These are phyloP conservation scores for Cenopis cana DNA, from an alignment of 2,888 invertebrate species.

Conservation along the genomic window DNA sequence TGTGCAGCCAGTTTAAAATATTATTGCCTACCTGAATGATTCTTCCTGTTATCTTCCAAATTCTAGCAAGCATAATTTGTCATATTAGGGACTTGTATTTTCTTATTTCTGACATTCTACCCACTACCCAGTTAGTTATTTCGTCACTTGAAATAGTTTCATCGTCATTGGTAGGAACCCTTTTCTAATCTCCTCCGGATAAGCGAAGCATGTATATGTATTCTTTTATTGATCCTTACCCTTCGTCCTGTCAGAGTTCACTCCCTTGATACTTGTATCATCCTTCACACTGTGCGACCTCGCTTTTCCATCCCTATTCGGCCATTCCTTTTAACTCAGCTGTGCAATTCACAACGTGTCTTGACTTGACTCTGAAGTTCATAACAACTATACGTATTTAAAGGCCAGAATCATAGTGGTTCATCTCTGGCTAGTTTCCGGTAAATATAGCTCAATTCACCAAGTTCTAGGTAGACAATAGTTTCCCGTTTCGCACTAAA, in stretches of 20 bases:
- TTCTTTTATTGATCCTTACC: slow-evolving; percentile 23
- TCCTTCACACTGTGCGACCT: slow-evolving; percentile 20
- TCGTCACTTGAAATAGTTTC: neutral
- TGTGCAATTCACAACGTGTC: neutral
- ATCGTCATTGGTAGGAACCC: slow-evolving; percentile 1
- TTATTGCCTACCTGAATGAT: neutral
- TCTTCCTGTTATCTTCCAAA: neutral
- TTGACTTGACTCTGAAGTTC: neutral
- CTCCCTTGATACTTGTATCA: slow-evolving; percentile 33
- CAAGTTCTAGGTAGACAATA: neutral
- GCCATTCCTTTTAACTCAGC: neutral
- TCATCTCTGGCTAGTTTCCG: neutral
- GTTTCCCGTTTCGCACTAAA: neutral
- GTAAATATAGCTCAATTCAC: neutral
- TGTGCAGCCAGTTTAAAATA: too few relatives aligned
- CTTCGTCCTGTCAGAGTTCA: slow-evolving; percentile 26
- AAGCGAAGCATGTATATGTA: slow-evolving; percentile 24
- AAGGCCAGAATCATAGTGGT: neutral
- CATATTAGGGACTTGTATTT: neutral
- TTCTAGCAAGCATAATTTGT: too few relatives aligned
- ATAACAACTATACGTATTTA: slow-evolving; percentile 1
- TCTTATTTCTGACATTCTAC: neutral
- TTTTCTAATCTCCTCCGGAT: slow-evolving; percentile 7
- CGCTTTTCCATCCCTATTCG: slow-evolving; percentile 8
- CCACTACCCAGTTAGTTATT: neutral